These are phyloP conservation scores for Eugnorisma glareosa DNA, from an alignment of 2,888 invertebrate species.

Conservation along the genomic window DNA sequence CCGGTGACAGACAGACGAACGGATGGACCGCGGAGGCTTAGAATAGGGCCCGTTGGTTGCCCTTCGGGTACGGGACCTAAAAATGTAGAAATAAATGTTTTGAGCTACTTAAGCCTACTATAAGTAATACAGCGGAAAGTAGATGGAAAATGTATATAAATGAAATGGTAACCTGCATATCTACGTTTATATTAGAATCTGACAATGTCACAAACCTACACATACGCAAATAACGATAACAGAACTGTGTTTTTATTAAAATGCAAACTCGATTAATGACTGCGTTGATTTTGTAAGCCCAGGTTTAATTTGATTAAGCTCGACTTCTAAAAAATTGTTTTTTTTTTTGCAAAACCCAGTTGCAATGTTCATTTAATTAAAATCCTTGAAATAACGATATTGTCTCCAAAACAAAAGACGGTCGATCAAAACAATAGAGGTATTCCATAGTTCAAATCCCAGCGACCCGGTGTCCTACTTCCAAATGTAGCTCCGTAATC, in stretches of 20 bases:
- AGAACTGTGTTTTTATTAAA: not conserved
- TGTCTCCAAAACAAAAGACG: slow-evolving; percentile 25
- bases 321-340: not conserved
- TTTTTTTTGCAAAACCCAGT: not conserved
- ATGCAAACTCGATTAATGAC: not conserved
- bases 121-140: too few relatives aligned
- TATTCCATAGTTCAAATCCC: slow-evolving; percentile 31
- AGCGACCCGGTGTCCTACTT: slow-evolving; percentile 57
- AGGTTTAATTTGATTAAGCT: not conserved
- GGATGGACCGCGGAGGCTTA: too few relatives aligned
- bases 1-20: too few relatives aligned
- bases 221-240: not conserved
- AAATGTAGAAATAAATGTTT: not conserved
- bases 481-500: slow-evolving; percentile 61
- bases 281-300: not conserved
- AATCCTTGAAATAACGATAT: not conserved
- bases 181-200: not conserved
- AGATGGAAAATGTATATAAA: not conserved
- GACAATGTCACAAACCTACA: not conserved
- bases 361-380: not conserved
- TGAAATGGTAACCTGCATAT: not conserved
- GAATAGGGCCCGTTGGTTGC: too few relatives aligned
- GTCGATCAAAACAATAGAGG: slow-evolving; percentile 44
- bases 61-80: too few relatives aligned
- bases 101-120: not conserved